Evolutionary conservation across 2,113 vertebrate species (phyloP).

Genomic region (Oenanthe melanoleuca): DNA sequence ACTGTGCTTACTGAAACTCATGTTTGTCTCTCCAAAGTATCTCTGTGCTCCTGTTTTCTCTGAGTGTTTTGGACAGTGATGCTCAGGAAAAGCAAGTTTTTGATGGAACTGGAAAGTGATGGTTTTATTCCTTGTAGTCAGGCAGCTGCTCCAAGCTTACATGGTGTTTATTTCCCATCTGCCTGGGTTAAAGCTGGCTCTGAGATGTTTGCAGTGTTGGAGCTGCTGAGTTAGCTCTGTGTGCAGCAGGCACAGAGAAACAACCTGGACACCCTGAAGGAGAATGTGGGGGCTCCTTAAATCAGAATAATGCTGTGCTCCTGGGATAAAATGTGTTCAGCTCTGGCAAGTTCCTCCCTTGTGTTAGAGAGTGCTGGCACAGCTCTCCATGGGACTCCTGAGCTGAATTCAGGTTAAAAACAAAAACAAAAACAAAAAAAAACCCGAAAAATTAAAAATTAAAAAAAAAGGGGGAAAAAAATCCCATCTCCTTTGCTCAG

Average conservation of each 20-base stretch:
- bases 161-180: background rate
- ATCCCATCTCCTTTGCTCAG: background rate
- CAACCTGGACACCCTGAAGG: background rate
- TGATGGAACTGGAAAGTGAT: background rate
- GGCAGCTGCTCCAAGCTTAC: background rate
- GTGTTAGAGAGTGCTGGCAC: background rate
- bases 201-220: background rate
- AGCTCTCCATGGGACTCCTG: background rate
- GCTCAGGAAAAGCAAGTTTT: background rate
- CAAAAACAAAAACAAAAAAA: no score
- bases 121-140: background rate
- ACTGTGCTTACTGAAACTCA: background rate
- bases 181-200: background rate
- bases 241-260: background rate
- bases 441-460: no score
- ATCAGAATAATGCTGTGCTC: background rate
- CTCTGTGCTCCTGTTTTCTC: background rate
- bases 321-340: background rate
- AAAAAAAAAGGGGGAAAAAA: fast-evolving
- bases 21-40: background rate
- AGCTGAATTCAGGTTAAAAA: background rate
- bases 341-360: background rate
- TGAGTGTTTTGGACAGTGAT: background rate
- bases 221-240: background rate
- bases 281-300: background rate